phyloP scores from a whole-genome alignment of 2,888 invertebrate species.

The Tachina lurida region DNA sequence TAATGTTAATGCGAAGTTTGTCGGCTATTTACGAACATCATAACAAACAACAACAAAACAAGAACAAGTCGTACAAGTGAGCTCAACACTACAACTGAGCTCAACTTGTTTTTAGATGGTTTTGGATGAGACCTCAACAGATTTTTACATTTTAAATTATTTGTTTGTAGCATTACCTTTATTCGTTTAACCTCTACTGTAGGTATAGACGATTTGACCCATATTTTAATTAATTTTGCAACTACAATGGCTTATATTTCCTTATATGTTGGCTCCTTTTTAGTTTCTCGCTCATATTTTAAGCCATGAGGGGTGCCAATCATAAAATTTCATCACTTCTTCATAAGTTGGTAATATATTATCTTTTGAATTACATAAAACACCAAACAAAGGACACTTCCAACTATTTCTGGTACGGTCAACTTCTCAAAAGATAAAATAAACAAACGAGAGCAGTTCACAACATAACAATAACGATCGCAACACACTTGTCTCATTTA shows the following conservation, averaged over 20 bases:
- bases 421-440: not conserved
- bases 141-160: constrained; percentile 37
- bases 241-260: constrained; percentile 33
- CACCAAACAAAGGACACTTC: not conserved
- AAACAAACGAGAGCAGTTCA: no score
- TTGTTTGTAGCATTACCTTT: constrained; percentile 17
- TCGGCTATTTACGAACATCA: no score
- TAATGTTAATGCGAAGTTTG: no score
- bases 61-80: no score
- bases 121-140: constrained; percentile 27
- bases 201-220: constrained; percentile 18
- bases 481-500: no score
- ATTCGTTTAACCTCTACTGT: constrained; percentile 24
- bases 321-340: constrained; percentile 24
- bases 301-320: constrained; percentile 18
- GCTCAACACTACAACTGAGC: no score
- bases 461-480: not conserved
- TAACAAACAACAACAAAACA: no score
- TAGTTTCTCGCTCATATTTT: constrained; percentile 16
- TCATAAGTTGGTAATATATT: not conserved
- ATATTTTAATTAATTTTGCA: constrained; percentile 20
- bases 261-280: constrained; percentile 36
- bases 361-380: not conserved
- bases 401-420: constrained; percentile 6
- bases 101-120: constrained; percentile 25